phyloP scores from a whole-genome alignment of 2,113 vertebrate genomes.

The Suncus etruscus region DNA sequence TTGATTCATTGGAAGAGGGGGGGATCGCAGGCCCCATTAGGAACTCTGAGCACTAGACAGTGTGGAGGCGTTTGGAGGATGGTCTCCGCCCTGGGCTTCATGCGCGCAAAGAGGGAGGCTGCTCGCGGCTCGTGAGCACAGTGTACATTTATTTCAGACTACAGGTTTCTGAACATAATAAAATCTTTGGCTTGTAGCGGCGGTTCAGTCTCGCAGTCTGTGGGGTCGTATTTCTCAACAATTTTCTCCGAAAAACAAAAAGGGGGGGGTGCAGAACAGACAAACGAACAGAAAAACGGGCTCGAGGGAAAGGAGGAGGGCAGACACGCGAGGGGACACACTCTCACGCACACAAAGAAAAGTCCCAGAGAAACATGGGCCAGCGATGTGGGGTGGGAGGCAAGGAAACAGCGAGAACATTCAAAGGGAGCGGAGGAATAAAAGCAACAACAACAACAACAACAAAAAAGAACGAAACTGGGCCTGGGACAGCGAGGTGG shows the following conservation, averaged over 20 bases:
- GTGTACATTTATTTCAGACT: conserved; percentile 97
- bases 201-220: conserved; percentile 91
- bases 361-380: conserved; percentile 79
- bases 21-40: too few species aligned
- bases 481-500: conserved; percentile 56
- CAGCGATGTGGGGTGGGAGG: conserved; percentile 64
- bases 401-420: conserved; percentile 70
- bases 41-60: not conserved
- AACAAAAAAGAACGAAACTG: conserved; percentile 79
- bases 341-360: conserved; percentile 81
- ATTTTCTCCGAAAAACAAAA: conserved; percentile 56
- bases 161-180: conserved; percentile 97
- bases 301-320: conserved; percentile 51
- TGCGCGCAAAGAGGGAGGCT: conserved; percentile 62
- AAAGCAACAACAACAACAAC: conserved; percentile 57
- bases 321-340: conserved; percentile 71
- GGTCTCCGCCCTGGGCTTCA: too few species aligned
- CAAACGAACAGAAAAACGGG: conserved; percentile 75
- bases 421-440: conserved; percentile 46
- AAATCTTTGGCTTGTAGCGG: conserved; percentile 99
- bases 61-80: too few species aligned
- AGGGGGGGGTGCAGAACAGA: conserved; percentile 49
- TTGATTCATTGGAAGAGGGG: not conserved
- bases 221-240: conserved; percentile 83
- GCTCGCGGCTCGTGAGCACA: conserved; percentile 87